These are phyloP conservation scores for Xestia ashworthii DNA, from an alignment of 2,888 invertebrate genomes.

Conservation along the genomic window DNA sequence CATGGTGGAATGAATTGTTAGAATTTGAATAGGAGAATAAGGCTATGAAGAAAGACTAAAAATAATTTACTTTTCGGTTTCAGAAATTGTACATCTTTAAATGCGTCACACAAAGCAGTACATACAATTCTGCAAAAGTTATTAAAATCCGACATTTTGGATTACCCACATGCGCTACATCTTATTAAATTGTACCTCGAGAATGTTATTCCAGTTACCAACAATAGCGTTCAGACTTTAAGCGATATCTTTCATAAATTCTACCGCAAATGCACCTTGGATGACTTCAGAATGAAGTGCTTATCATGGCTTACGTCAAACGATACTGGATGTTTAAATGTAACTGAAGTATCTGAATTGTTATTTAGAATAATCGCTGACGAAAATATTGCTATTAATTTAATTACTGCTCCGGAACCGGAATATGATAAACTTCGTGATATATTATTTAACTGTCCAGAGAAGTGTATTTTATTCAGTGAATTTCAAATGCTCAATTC, in stretches of 20 bases:
- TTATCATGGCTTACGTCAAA: slow-evolving; percentile 79
- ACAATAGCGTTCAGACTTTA: slow-evolving; percentile 78
- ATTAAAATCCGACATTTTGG: slow-evolving; percentile 74
- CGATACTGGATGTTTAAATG: slow-evolving; percentile 69
- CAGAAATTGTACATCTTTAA: slow-evolving; percentile 79
- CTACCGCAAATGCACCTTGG: slow-evolving; percentile 80
- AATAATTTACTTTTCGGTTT: slow-evolving; percentile 60
- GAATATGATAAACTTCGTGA: slow-evolving; percentile 71
- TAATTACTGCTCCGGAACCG: slow-evolving; percentile 9
- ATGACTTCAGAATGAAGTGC: slow-evolving; percentile 75
- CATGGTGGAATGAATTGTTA: not conserved
- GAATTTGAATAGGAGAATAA: not conserved
- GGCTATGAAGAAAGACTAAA: not conserved
- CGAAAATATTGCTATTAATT: slow-evolving; percentile 75
- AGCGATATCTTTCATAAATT: slow-evolving; percentile 77
- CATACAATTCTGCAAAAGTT: slow-evolving; percentile 81
- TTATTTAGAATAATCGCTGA: slow-evolving; percentile 78
- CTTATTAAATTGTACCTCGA: slow-evolving; percentile 84
- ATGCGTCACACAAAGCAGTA: slow-evolving; percentile 75
- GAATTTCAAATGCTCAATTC: slow-evolving; percentile 79
- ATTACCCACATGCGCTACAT: slow-evolving; percentile 76
- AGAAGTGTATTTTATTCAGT: slow-evolving; percentile 81
- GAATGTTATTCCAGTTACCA: slow-evolving; percentile 83
- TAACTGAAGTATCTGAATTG: slow-evolving; percentile 70
- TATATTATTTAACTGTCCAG: slow-evolving; percentile 77